Base-by-base conservation (phyloP, 2,888 invertebrate genomes). In the Temnothorax ravouxi region DNA sequence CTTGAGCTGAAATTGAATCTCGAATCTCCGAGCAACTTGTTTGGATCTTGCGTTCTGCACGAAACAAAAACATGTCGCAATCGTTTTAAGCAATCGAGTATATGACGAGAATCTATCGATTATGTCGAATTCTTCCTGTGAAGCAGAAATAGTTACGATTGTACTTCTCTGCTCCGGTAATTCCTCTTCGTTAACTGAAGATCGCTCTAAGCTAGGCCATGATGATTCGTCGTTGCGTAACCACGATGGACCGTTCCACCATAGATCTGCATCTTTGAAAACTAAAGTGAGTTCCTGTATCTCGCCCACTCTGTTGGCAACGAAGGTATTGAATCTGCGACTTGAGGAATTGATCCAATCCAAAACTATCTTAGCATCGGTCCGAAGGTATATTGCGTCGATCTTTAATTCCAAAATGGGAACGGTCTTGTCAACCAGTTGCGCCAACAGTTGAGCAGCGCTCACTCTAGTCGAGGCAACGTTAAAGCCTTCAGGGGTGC, bases 221-320 rank as follows among this genome's bases (percentile, higher is more conserved):
- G 2, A 0, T 0, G 25, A 13, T n/a, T 54, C 5, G 6, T 47
- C 11, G 0, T n/a, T 0, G 8, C n/a, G 0, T 9, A 83, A 8
- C 83, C 83, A 83, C 0, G 25, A 3, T 0, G 75, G 83, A 1
- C 83, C 67, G 1, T 18, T 11, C 59, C 59, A 59, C 59, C 59
- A 59, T 6, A 29, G 4, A 1, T 1, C 2, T 2, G 59, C 44
- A 29, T 6, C 6, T 1, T 6, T 29, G 13, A 29, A 2, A 59
- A 15, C 2, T 29, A 5, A 29, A 0, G 66, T 56, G 4, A 11
- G 18, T 9, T 47, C n/a, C 8, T 83, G 75, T 13, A 83, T 83
- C 11, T 66, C 67, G 0, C 50, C 41, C 1, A 83, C 25, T 6
- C 67, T 29, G 18, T 83, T 76, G 0, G 69, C 83, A 0, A 83